A percentile compares a stretch with the other conserved stretches of the same genome.
Conservation (phyloP, 1,140 invertebrate genomes). For the Pantala flavescens region DNA sequence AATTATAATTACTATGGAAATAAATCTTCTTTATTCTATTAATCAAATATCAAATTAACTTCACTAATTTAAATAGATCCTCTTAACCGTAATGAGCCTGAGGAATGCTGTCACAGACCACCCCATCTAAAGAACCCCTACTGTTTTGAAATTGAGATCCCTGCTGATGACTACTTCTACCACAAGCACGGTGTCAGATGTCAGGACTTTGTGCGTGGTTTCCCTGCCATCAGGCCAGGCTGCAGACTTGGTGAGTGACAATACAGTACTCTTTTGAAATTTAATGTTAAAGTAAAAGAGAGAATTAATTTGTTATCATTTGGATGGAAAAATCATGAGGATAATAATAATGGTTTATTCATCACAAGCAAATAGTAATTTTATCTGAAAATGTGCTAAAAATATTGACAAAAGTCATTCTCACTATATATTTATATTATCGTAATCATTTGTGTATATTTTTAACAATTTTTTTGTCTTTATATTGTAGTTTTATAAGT, state of each 20-base stretch:
- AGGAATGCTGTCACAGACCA: conserved; percentile 73
- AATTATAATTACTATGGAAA: too few species aligned
- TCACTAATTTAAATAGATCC: conserved; percentile 46
- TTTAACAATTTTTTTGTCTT: too few species aligned
- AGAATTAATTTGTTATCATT: background rate
- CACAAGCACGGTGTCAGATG: conserved; percentile 70
- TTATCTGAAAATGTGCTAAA: too few species aligned
- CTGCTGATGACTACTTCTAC: conserved; percentile 87
- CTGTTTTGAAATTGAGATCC: conserved; percentile 82
- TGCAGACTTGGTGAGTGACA: conserved; percentile 57
- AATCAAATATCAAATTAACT: too few species aligned
- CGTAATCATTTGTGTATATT: too few species aligned
- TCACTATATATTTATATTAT: too few species aligned
- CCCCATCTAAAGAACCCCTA: conserved; percentile 74
- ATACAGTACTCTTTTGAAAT: conserved; percentile 18
- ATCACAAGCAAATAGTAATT: background rate
- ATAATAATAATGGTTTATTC: too few species aligned
- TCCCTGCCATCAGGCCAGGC: conserved; percentile 68
- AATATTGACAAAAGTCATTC: too few species aligned
- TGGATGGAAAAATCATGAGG: background rate
- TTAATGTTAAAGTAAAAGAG: background rate
- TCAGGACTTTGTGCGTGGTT: conserved; percentile 78
- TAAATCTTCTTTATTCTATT: too few species aligned
- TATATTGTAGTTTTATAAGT: too few species aligned
- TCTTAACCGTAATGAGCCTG: conserved; percentile 71